Conservation (phyloP, 2,113 vertebrate species). For the Benitochromis conjunctus region DNA sequence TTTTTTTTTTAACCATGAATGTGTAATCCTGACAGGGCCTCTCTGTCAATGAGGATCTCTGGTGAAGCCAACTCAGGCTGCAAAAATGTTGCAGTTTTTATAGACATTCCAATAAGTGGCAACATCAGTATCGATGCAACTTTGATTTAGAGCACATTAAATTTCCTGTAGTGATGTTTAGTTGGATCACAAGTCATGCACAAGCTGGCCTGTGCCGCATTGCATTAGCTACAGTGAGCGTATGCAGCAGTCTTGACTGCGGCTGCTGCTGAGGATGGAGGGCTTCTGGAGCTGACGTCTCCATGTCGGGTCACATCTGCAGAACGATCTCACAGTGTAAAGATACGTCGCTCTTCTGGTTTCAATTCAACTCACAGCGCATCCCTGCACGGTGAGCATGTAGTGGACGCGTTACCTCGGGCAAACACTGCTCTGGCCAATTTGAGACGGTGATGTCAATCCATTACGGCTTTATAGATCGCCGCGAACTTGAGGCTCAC, state of each 20-base stretch:
- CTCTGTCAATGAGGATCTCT: neutral
- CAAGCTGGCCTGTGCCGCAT: constrained; percentile 55
- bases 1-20: neutral
- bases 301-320: constrained; percentile 48
- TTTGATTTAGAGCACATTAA: neutral
- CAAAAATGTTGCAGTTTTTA: neutral
- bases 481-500: constrained; percentile 25
- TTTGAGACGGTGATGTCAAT: constrained; percentile 11
- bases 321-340: neutral
- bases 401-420: neutral
- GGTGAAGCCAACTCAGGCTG: neutral
- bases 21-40: neutral
- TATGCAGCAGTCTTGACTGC: constrained; percentile 38
- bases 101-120: neutral
- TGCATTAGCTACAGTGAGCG: constrained; percentile 12
- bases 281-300: constrained; percentile 46
- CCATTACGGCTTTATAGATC: neutral
- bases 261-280: constrained; percentile 30
- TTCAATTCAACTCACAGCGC: neutral
- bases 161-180: neutral
- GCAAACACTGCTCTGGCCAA: neutral
- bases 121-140: neutral
- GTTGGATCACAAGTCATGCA: neutral
- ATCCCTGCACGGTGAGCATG: neutral
- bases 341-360: neutral